phyloP scores from a whole-genome alignment of 2,888 invertebrate genomes.

The Rhopalosiphum nymphaeae region DNA sequence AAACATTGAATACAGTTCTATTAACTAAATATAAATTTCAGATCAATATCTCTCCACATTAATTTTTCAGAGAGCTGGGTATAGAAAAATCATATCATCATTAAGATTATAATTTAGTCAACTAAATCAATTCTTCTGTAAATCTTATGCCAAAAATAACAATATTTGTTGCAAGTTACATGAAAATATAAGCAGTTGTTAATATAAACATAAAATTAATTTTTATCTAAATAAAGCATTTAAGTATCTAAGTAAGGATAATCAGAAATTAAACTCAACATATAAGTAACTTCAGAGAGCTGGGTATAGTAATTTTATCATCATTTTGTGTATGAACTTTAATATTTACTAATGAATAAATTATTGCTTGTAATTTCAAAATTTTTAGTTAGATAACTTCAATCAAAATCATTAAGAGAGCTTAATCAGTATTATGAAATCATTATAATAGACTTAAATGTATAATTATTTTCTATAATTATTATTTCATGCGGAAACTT shows the following conservation, averaged over 20 bases:
- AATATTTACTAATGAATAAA: background rate
- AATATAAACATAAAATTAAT: background rate
- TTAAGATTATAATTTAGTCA: background rate
- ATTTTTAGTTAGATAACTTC: background rate
- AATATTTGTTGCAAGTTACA: background rate
- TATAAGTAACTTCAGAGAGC: conserved; percentile 35
- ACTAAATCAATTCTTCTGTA: background rate
- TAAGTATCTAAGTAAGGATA: background rate
- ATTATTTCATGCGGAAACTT: background rate
- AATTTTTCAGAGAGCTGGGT: conserved; percentile 56
- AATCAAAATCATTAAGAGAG: conserved; percentile 42
- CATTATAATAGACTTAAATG: background rate
- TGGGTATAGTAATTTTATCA: conserved; percentile 47
- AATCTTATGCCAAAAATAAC: background rate
- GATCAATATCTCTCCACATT: conserved; percentile 44
- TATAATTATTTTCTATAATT: background rate
- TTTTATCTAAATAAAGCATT: background rate
- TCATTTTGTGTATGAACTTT: background rate
- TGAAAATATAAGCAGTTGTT: background rate
- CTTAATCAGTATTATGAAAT: conserved; percentile 6
- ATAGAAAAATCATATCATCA: conserved; percentile 17
- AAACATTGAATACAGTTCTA: background rate
- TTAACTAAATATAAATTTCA: conserved; percentile 46
- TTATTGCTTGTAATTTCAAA: background rate
- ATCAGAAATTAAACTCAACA: background rate